Evolutionary conservation across 2,797 vertebrate species (phyloP).

Genomic region (Spea hammondii): DNA sequence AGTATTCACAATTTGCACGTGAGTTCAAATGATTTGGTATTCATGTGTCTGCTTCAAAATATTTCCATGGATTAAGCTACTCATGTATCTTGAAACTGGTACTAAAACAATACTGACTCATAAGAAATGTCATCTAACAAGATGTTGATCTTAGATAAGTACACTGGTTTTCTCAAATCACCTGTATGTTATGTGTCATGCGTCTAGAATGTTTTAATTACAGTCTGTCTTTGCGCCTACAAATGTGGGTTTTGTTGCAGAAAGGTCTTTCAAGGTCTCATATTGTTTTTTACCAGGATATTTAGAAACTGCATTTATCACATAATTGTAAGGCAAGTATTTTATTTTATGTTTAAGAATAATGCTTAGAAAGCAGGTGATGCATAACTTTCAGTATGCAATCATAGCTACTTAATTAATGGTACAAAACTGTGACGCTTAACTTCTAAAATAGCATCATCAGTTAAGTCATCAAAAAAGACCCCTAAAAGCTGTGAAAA

Average conservation of each 20-base stretch:
- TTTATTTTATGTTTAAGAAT: too few relatives aligned
- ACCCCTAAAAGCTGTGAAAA: too few relatives aligned
- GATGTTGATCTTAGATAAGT: conserved; percentile 43
- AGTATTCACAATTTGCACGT: too few relatives aligned
- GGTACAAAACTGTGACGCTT: too few relatives aligned
- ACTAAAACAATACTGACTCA: conserved; percentile 42
- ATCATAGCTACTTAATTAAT: too few relatives aligned
- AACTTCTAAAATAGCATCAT: too few relatives aligned
- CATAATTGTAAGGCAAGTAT: too few relatives aligned
- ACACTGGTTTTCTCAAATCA: conserved; percentile 35
- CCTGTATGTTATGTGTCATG: conserved; percentile 46
- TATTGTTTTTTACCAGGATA: neutral
- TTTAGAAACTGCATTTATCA: too few relatives aligned
- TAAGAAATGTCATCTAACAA: conserved; percentile 31
- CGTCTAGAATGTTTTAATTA: conserved; percentile 47
- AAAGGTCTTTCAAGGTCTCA: conserved; percentile 1
- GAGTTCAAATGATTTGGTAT: neutral
- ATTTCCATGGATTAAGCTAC: conserved; percentile 36
- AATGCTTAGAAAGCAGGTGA: too few relatives aligned
- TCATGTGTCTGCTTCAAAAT: conserved; percentile 14
- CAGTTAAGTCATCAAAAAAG: too few relatives aligned
- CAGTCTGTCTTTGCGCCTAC: conserved; percentile 36
- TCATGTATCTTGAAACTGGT: conserved; percentile 30
- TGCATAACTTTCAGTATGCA: too few relatives aligned
- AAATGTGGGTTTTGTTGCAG: conserved; percentile 10